phyloP scores from a whole-genome alignment of 2,888 invertebrate species.

The Apamea anceps region DNA sequence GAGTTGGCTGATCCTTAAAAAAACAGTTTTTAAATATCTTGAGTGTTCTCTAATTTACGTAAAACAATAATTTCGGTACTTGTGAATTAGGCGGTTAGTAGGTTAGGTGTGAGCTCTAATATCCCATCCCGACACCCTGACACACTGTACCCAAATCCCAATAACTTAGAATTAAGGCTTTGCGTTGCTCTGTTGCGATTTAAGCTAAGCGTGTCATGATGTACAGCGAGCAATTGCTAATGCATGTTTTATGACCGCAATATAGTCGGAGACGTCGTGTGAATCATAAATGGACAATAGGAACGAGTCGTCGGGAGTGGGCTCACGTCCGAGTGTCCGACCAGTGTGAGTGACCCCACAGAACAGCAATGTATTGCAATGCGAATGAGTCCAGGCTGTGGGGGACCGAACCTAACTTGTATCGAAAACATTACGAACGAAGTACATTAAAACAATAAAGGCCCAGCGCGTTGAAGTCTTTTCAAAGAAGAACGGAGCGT shows the following conservation, averaged over 20 bases:
- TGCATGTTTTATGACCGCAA: conserved; percentile 54
- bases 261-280: conserved; percentile 40
- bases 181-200: conserved; percentile 60
- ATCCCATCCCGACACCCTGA: conserved; percentile 7
- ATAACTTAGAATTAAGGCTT: conserved; percentile 61
- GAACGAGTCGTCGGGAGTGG: background rate
- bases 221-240: conserved; percentile 57
- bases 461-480: conserved; percentile 39
- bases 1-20: conserved; percentile 28
- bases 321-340: background rate
- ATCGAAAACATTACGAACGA: background rate
- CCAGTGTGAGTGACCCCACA: background rate
- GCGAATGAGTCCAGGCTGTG: conserved; percentile 40
- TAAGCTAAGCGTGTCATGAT: conserved; percentile 54
- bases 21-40: conserved; percentile 17
- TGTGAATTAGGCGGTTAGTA: conserved; percentile 30
- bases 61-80: background rate
- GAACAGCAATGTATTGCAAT: conserved; percentile 28
- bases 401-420: background rate
- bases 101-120: conserved; percentile 25
- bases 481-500: background rate
- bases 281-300: conserved; percentile 57
- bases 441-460: background rate
- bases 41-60: background rate
- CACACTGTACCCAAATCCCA: conserved; percentile 15